Evolutionary conservation across 2,888 invertebrate species (phyloP).

Genomic region (Sminthurinus aureus): DNA sequence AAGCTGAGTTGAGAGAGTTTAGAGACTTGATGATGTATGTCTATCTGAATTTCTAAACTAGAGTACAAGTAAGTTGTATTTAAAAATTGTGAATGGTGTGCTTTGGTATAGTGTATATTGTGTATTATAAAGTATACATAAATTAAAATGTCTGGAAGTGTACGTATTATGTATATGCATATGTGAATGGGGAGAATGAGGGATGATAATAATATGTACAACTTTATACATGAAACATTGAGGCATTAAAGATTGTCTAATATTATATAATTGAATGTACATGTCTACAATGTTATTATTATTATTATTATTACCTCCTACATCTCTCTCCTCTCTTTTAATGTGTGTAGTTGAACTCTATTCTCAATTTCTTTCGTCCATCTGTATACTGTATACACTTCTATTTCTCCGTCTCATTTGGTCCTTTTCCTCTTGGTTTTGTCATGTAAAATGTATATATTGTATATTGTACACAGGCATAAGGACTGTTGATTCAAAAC

Average conservation of each 20-base stretch:
- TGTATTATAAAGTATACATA: not conserved
- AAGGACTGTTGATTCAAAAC: not conserved
- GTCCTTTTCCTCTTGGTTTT: not conserved
- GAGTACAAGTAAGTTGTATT: not conserved
- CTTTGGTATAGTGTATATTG: not conserved
- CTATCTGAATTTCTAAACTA: not conserved
- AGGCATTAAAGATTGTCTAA: too few species aligned
- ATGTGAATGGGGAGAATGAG: not conserved
- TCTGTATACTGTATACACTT: not conserved
- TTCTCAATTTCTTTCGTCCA: not conserved
- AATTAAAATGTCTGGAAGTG: not conserved
- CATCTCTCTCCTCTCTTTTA: not conserved
- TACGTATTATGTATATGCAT: not conserved
- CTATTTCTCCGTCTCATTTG: not conserved
- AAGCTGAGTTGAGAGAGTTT: not conserved
- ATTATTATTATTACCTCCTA: not conserved
- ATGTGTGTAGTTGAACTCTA: not conserved
- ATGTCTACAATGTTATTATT: not conserved
- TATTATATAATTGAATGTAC: too few species aligned
- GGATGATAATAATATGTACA: not conserved
- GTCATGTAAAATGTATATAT: not conserved
- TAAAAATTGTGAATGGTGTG: too few species aligned
- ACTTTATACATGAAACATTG: too few species aligned
- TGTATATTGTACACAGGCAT: not conserved
- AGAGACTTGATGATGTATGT: not conserved